These are phyloP conservation scores for Characodon lateralis DNA, from an alignment of 2,797 vertebrate species.

Conservation along the genomic window DNA sequence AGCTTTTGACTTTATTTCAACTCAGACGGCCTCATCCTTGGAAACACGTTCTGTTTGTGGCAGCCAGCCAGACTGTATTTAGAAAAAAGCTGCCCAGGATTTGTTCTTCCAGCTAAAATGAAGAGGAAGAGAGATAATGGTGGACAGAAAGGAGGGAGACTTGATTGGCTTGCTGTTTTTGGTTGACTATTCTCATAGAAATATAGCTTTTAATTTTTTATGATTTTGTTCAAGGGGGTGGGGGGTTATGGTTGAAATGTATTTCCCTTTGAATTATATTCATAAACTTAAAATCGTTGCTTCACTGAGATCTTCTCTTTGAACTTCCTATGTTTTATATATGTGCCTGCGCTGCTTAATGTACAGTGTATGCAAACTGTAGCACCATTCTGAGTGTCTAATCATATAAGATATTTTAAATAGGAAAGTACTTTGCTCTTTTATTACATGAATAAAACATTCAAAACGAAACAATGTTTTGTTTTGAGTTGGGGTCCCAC, in stretches of 20 bases:
- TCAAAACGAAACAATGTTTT: too few relatives aligned
- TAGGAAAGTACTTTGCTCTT: too few relatives aligned
- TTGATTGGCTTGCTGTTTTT: slow-evolving; percentile 56
- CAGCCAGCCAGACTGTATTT: slow-evolving; percentile 68
- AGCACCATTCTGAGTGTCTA: too few relatives aligned
- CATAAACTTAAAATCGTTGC: not conserved
- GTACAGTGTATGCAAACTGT: too few relatives aligned
- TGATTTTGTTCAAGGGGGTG: not conserved
- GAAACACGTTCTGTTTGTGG: slow-evolving; percentile 21
- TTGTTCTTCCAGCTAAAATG: slow-evolving; percentile 57
- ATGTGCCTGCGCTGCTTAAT: too few relatives aligned
- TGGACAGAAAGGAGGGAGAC: slow-evolving; percentile 52
- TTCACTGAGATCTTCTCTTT: not conserved
- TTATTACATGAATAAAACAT: too few relatives aligned
- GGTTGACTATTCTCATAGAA: slow-evolving; percentile 51
- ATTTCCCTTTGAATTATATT: not conserved
- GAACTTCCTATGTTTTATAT: too few relatives aligned
- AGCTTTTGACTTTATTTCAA: not conserved
- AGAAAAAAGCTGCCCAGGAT: slow-evolving; percentile 52
- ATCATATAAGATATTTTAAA: too few relatives aligned
- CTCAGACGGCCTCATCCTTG: slow-evolving; percentile 7
- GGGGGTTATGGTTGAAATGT: not conserved
- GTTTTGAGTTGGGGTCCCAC: too few relatives aligned
- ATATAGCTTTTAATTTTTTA: not conserved
- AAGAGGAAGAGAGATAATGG: slow-evolving; percentile 78